Evolutionary conservation across 92 coral and sea anemone genomes (phyloP), one percentile per base, ranked within the genome.

Genomic region (Isaurus tuberculatus): DNA sequence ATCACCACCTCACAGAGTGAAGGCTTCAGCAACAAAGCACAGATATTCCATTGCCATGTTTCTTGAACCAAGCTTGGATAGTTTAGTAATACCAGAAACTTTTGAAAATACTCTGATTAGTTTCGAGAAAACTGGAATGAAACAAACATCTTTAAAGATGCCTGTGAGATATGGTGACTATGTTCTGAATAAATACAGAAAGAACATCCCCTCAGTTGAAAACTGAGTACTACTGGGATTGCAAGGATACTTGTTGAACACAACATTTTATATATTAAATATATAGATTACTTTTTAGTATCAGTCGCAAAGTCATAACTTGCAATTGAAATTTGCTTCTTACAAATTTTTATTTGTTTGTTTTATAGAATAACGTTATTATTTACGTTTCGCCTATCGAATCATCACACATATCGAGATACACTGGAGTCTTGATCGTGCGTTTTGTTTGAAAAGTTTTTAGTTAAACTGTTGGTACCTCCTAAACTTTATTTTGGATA

Each of bases 11-110:
- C 98, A 93, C 78, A 83, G 91, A 30, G 98, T 84, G 15, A 86
- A 79, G 84, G 83, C 87, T 13, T 86, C 93, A 31, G 26, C 85
- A 25, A 70, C 82, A 3, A 70, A 58, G 33, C 84, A 91, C 73
- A 85, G 98, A 40, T 57, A 89, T 68, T 93, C 98, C 28, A 86
- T 91, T 40, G 94, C 95, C 32, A 73, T 86, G 87, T 93, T 93
- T 86, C 85, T 86, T 55, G 95, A 85, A 5, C 98, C 98, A 33
- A 88, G 89, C 14, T 87, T 93, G 32, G 93, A 93, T 30, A 65
- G 87, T 70, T 77, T 91, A 27, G 66, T 93, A 23, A 57, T 73
- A 61, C 97, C 94, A 30, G 57, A 91, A 36, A 72, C 92, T 55
- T 30, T 89, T 32, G 89, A 93, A 7, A 91, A 89, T 51, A 74